These are phyloP conservation scores for Eciton burchellii DNA, from an alignment of 1,140 invertebrate species.

Conservation along the genomic window DNA sequence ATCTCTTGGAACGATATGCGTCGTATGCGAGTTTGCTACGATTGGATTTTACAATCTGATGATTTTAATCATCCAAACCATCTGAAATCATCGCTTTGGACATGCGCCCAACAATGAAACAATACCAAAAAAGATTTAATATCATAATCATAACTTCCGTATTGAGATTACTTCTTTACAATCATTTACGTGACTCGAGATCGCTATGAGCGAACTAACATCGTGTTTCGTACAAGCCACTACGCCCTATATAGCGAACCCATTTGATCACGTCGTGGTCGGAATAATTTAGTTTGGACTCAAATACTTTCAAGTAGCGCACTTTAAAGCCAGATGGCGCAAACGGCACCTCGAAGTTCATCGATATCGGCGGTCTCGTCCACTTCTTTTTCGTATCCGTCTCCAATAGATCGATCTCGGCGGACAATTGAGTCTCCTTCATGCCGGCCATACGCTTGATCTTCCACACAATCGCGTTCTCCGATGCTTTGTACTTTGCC, in stretches of 20 bases:
- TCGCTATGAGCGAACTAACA: conserved; percentile 89
- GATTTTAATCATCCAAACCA: conserved; percentile 32
- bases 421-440: conserved; percentile 99
- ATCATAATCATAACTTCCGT: conserved; percentile 55
- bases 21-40: conserved; percentile 12
- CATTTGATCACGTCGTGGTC: conserved; percentile 99
- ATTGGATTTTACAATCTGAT: background rate
- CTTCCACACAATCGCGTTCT: conserved; percentile 99
- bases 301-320: conserved; percentile 99
- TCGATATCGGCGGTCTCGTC: conserved; percentile 99
- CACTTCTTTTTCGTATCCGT: conserved; percentile 99
- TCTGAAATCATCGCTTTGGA: conserved; percentile 50
- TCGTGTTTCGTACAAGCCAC: conserved; percentile 99
- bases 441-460: conserved; percentile 99
- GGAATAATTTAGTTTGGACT: conserved; percentile 99
- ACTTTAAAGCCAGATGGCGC: conserved; percentile 99
- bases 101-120: conserved; percentile 68
- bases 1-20: conserved; percentile 13
- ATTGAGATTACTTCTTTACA: conserved; percentile 79
- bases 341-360: conserved; percentile 99
- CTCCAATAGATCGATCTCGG: conserved; percentile 99
- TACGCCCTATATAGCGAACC: conserved; percentile 99
- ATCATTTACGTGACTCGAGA: conserved; percentile 69
- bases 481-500: conserved; percentile 99
- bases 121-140: conserved; percentile 53